Percentiles rank a stretch among this genome's conserved stretches.
phyloP scores from a whole-genome alignment of 37 sponge, comb jelly and placozoan genomes.

The Chondrosia reniformis region DNA sequence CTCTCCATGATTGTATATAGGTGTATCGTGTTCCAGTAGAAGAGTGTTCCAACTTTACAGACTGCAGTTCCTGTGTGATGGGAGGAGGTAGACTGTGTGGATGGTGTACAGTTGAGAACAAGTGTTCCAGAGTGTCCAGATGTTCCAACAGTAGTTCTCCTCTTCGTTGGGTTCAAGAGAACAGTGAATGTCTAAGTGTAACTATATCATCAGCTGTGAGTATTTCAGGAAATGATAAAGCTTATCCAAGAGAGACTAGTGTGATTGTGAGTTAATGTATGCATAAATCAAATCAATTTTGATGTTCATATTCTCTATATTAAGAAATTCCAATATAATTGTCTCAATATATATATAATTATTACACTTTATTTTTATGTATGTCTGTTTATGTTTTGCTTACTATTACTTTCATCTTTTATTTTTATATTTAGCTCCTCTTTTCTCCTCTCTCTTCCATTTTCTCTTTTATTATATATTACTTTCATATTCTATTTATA shows the following conservation, averaged over 20 bases:
- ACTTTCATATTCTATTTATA: background rate
- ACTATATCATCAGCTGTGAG: constrained; percentile 5
- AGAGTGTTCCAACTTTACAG: constrained; percentile 31
- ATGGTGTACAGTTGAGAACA: constrained; percentile 86
- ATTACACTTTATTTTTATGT: background rate
- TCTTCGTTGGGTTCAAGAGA: constrained; percentile 4
- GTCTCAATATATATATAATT: too few relatives aligned
- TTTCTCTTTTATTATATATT: background rate
- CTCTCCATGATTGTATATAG: constrained; percentile 22
- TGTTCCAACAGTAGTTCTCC: constrained; percentile 47
- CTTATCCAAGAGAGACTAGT: background rate
- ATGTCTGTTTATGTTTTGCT: constrained; percentile 3
- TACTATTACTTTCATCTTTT: too few relatives aligned
- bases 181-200: background rate
- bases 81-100: constrained; percentile 56
- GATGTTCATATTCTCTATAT: too few relatives aligned
- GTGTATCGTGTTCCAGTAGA: constrained; percentile 38
- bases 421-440: background rate
- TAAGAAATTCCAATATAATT: background rate
- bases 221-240: constrained; percentile 7
- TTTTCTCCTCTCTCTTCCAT: too few relatives aligned
- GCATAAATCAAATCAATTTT: background rate
- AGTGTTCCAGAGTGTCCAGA: constrained; percentile 66
- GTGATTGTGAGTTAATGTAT: background rate
- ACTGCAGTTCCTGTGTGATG: constrained; percentile 40